Base-by-base conservation (phyloP, 2,888 invertebrate species). In the Andrena trimmerana region DNA sequence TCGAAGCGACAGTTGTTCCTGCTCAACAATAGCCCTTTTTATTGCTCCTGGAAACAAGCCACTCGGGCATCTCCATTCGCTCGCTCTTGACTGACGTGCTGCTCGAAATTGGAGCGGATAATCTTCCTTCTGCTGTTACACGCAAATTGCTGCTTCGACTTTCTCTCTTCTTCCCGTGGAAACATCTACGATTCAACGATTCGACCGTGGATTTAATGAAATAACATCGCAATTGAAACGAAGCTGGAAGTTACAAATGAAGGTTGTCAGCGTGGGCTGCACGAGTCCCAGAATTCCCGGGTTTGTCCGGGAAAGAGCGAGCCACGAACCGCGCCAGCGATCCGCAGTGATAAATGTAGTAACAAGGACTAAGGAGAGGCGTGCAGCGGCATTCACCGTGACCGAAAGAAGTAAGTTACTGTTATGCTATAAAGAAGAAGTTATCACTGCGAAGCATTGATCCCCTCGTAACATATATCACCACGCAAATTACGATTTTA, bases 1-100 rank as follows among this genome's bases (percentile, higher is more conserved):
- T 63, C 81, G 76, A 78, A 88, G 88, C 81, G 88, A 88, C 88
- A 87, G 83, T 85, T 82, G 88, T 84, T 88, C 86, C 83, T 79
- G 42, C 75, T 65, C 81, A 88, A 88, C 87, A 88, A 88, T 88
- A 76, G 82, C 75, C 82, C 86, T 84, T 88, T 86, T 88, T 83
- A 84, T 72, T 60, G 66, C 67, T 31, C 59, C 54, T 68, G 59
- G 62, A 85, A 81, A 75, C 78, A 68, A 66, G 62, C 31, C 36
- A 63, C 68, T 29, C 50, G 50, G 13, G 36, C 33, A 59, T 71
- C 70, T 27, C 60, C 33, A 42, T 54, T 68, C 60, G 57, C 10
- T 36, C 33, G 48, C 59, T 57, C 36, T 8, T 10, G 13, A 33
- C 24, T 54, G 16, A 24, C 10, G 20, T 8, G 20, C n/a, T 8